phyloP scores from a whole-genome alignment of 2,113 vertebrate genomes.

The Nipponia nippon region DNA sequence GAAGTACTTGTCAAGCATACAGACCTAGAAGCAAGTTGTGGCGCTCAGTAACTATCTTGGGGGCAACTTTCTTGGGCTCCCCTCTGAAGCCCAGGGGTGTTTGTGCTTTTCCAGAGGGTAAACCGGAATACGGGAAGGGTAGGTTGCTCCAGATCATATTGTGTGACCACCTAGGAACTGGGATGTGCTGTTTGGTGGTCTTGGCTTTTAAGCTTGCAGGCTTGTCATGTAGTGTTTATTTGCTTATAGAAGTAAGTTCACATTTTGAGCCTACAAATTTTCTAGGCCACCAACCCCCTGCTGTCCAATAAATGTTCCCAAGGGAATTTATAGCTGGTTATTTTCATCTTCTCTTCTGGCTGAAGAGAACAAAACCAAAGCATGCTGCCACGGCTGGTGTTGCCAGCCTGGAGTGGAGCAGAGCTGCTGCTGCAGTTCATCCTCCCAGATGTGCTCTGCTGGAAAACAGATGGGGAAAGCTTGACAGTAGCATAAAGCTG shows the following conservation, averaged over 20 bases:
- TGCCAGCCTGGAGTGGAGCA: background rate
- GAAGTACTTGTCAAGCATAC: background rate
- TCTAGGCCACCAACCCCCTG: background rate
- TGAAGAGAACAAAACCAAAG: background rate
- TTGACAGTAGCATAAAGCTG: background rate
- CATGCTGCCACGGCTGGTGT: background rate
- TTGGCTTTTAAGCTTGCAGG: background rate
- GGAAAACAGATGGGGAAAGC: background rate
- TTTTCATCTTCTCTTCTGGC: background rate
- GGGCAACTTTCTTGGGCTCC: background rate
- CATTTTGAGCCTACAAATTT: background rate
- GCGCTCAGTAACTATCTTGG: background rate
- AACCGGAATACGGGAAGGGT: background rate
- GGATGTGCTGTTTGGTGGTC: background rate
- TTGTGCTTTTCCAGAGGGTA: background rate
- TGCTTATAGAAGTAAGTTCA: background rate
- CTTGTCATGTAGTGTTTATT: fast-evolving
- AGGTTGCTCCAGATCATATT: background rate
- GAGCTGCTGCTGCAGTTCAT: background rate
- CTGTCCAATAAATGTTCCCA: background rate
- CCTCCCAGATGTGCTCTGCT: background rate
- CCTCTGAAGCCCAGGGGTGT: background rate
- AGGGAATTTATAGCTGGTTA: background rate
- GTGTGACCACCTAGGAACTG: background rate
- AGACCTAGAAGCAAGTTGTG: background rate